These are phyloP conservation scores for Augiades crinisus DNA, from an alignment of 2,888 invertebrate genomes.

Conservation along the genomic window DNA sequence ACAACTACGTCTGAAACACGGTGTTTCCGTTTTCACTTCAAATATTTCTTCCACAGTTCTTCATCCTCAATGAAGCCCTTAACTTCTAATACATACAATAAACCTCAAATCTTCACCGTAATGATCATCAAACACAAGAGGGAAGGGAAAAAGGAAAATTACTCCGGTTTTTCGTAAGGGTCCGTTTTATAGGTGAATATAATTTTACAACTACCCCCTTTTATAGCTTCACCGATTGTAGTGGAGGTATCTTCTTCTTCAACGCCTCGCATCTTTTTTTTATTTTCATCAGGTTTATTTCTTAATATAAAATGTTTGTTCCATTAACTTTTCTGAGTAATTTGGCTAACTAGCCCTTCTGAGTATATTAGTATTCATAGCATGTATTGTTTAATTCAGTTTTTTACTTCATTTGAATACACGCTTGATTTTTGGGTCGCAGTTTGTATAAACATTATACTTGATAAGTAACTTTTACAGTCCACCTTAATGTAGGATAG, in stretches of 20 bases:
- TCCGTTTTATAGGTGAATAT: conserved; percentile 28
- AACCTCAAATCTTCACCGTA: conserved; percentile 3
- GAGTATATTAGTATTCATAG: too few relatives aligned
- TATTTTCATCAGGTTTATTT: conserved; percentile 7
- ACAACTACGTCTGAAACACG: too few relatives aligned
- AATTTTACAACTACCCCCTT: conserved; percentile 26
- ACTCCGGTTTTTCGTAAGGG: conserved; percentile 18
- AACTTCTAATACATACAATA: conserved; percentile 7
- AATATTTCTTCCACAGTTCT: neutral
- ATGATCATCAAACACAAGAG: conserved; percentile 31
- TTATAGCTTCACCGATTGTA: conserved; percentile 20
- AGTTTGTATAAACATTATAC: too few relatives aligned
- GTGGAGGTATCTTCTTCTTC: conserved; percentile 7
- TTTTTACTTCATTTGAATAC: too few relatives aligned
- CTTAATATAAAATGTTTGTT: neutral
- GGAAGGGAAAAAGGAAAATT: conserved; percentile 38
- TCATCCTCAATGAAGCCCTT: conserved; percentile 9
- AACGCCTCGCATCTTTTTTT: conserved; percentile 12
- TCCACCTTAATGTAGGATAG: too few relatives aligned
- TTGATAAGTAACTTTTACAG: too few relatives aligned
- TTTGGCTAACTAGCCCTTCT: too few relatives aligned
- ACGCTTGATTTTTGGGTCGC: too few relatives aligned
- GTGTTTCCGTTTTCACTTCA: too few relatives aligned
- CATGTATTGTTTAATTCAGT: too few relatives aligned
- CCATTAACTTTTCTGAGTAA: neutral